Percentiles rank a stretch among this genome's conserved stretches.
These are phyloP conservation scores for Stomorhina lunata DNA, from an alignment of 2,888 invertebrate species.

Conservation along the genomic window DNA sequence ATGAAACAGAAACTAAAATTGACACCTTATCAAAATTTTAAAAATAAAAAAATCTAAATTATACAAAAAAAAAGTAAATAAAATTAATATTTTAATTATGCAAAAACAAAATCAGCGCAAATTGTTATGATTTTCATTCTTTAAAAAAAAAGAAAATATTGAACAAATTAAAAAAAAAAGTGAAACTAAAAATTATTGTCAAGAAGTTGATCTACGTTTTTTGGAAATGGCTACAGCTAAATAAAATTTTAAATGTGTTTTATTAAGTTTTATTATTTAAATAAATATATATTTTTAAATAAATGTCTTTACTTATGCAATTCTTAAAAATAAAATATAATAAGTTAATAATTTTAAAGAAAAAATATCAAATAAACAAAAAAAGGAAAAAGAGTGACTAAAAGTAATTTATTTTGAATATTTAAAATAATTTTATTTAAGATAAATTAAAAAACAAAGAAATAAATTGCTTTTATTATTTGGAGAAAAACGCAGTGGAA, in stretches of 20 bases:
- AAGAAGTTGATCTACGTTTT: slow-evolving; percentile 98
- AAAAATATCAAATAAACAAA: slow-evolving; percentile 57
- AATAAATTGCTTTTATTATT: slow-evolving; percentile 57
- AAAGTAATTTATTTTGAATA: slow-evolving; percentile 59
- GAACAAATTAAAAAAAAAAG: slow-evolving; percentile 47
- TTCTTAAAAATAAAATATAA: slow-evolving; percentile 31
- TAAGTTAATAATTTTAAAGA: slow-evolving; percentile 41
- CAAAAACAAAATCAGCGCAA: slow-evolving; percentile 56
- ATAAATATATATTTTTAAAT: slow-evolving; percentile 27
- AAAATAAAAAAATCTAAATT: slow-evolving; percentile 44
- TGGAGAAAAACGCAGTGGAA: slow-evolving; percentile 72
- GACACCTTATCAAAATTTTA: slow-evolving; percentile 36
- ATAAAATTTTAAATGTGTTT: slow-evolving; percentile 74
- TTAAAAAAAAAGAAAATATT: too few species aligned
- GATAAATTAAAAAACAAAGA: slow-evolving; percentile 12
- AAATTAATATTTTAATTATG: slow-evolving; percentile 66
- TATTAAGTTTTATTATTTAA: slow-evolving; percentile 43
- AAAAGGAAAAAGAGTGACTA: slow-evolving; percentile 62
- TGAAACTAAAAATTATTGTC: slow-evolving; percentile 81
- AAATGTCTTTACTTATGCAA: not conserved
- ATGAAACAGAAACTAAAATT: slow-evolving; percentile 34
- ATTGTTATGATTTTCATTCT: slow-evolving; percentile 63
- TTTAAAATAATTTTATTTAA: slow-evolving; percentile 44
- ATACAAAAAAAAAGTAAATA: slow-evolving; percentile 43
- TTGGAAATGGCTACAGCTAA: slow-evolving; percentile 87